phyloP scores from a whole-genome alignment of 2,113 vertebrate species.

The Hipposideros armiger region DNA sequence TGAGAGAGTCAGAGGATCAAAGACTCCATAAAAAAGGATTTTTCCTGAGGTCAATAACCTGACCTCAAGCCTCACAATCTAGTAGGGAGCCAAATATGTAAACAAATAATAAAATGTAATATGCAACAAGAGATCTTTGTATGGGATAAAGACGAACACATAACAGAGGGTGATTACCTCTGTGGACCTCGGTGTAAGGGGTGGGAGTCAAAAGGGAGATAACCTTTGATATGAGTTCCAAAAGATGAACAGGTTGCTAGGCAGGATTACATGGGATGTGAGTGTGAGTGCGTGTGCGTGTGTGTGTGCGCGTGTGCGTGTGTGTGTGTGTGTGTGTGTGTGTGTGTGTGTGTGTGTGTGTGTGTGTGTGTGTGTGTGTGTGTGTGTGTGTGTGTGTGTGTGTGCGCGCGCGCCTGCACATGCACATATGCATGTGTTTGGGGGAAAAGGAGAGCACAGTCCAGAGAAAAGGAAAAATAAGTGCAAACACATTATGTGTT shows the following conservation, averaged over 20 bases:
- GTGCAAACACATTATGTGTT: background rate
- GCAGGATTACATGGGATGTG: background rate
- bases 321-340: background rate
- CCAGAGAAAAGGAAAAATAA: background rate
- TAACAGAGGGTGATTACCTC: background rate
- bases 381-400: background rate
- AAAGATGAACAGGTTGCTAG: background rate
- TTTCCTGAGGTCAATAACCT: conserved; percentile 32
- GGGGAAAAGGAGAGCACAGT: background rate
- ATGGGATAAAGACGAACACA: background rate
- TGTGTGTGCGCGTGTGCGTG: no score
- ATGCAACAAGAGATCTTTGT: background rate
- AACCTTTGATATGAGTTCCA: background rate
- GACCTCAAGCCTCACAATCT: conserved; percentile 10
- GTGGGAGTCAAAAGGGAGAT: background rate
- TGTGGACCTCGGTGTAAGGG: background rate
- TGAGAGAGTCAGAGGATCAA: background rate
- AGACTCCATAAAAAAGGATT: conserved; percentile 24
- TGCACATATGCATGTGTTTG: background rate
- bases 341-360: background rate
- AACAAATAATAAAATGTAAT: conserved; percentile 65
- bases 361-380: no score
- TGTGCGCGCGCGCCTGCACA: no score
- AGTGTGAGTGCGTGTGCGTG: background rate
- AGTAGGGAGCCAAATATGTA: background rate